Evolutionary conservation across 2,888 invertebrate genomes (phyloP), one percentile per base, ranked within the genome.

Genomic region (Oxycera nigricornis): DNA sequence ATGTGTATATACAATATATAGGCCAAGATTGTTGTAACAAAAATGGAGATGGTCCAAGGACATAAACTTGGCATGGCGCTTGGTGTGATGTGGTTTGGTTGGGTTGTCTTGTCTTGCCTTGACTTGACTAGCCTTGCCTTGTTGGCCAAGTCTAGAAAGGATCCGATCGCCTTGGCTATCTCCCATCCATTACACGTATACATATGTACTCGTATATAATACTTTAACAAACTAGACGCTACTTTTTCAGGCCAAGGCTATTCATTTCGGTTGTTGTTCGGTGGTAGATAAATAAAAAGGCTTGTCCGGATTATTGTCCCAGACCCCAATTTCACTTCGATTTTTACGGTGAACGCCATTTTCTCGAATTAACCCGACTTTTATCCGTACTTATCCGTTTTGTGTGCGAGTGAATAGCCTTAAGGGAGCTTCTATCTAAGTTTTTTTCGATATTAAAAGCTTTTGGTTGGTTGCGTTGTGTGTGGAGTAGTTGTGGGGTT

Each of bases 261-360:
- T 46, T 46, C 46, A 46, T 46, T 46, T 46, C 14, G 46, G 14
- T 46, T 11, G 14, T 46, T 11, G 46, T 14, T 2, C 46, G 14
- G 46, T 46, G 17, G 4, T 46, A 46, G 46, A 46, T 46, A 46
- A 46, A 46, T 46, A 46, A n/a, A n/a, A 46, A 46, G 46, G 46
- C 46, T 46, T 24, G 55, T 55, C n/a, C 55, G 24, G 55, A 55
- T 55, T 55, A 55, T 55, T 24, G 55, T 55, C 2, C 55, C 55
- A 20, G 55, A 55, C 55, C 55, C 55, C 55, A 55, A 55, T 55
- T 55, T 55, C 55, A 1, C 55, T 55, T 55, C 55, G 22, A 55
- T 55, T 55, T 50, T 24, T 55, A n/a, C 24, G 22, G 55, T 9
- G 14, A 55, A 1, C 55, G 24, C 2, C 55, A 55, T 55, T 55